Evolutionary conservation across 2,797 vertebrate species (phyloP).

Genomic region (Muraenolepis orangiensis): DNA sequence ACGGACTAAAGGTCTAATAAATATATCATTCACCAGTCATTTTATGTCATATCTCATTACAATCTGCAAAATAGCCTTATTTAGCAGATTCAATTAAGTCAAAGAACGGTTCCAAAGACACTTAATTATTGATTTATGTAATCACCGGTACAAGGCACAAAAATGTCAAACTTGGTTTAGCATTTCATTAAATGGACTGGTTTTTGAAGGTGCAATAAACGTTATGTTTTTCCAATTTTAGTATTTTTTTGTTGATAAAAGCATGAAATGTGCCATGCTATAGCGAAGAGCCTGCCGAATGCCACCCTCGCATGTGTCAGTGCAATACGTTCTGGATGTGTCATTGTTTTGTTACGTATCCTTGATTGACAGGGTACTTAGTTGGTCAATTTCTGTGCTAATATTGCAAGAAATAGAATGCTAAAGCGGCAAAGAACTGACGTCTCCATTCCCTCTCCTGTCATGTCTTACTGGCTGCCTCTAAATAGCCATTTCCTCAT

Average conservation of each 20-base stretch:
- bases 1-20: background rate
- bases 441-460: background rate
- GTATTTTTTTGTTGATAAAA: background rate
- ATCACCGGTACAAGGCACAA: background rate
- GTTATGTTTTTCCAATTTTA: background rate
- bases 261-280: background rate
- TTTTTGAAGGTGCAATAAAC: background rate
- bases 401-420: background rate
- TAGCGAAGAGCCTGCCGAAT: background rate
- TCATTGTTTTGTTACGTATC: background rate
- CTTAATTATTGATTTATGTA: no score
- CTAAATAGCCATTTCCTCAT: slow-evolving; percentile 17
- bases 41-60: background rate
- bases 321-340: background rate
- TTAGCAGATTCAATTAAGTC: background rate
- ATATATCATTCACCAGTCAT: background rate
- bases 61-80: background rate
- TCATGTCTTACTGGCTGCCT: background rate
- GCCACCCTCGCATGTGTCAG: background rate
- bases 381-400: no score
- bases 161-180: background rate
- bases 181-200: background rate
- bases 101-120: background rate
- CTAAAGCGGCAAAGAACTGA: background rate
- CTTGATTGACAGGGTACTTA: no score